Evolutionary conservation across 2,888 invertebrate species (phyloP), one percentile per base, ranked within the genome.

Genomic region (Saturnia japonica): DNA sequence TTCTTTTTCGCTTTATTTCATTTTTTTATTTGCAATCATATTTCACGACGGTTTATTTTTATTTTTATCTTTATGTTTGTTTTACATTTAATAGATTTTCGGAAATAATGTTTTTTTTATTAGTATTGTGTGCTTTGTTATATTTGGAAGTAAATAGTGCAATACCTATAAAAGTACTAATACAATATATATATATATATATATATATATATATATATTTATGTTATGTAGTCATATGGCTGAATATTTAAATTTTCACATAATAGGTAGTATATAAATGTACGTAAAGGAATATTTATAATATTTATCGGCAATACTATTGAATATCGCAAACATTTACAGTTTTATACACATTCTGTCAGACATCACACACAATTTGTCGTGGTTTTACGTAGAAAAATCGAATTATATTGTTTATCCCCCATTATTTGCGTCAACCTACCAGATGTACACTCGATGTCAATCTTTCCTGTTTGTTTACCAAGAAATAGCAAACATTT

Each of bases 381-480:
- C 86, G 80, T 73, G 73, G 77, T 81, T 81, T 80, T 81, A 83
- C 83, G 84, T 82, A 82, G 85, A 82, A 90, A 83, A 93, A 94
- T 93, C 88, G 85, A 93, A 93, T 94, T 92, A 94, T 86, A 88
- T 86, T 91, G 91, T 93, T 93, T 93, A 91, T 87, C 88, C 91
- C 91, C 88, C 81, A 89, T 91, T 93, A 91, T 93, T 94, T 91
- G 93, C 91, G 91, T 89, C 89, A 89, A 79, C 78, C 86, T 83
- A 88, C 91, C 94, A 94, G 93, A 92, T 94, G 94, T 93, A 93
- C 92, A 89, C 89, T 92, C 85, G 76, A 88, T 87, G 93, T 94
- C 93, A 93, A 92, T 93, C 93, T 92, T 83, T 82, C 77, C 77
- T 90, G 89, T 93, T 91, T 94, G 89, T 93, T 94, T 94, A 92